Conservation (phyloP, 2,888 invertebrate species). For the Dolichomitus sp. region DNA sequence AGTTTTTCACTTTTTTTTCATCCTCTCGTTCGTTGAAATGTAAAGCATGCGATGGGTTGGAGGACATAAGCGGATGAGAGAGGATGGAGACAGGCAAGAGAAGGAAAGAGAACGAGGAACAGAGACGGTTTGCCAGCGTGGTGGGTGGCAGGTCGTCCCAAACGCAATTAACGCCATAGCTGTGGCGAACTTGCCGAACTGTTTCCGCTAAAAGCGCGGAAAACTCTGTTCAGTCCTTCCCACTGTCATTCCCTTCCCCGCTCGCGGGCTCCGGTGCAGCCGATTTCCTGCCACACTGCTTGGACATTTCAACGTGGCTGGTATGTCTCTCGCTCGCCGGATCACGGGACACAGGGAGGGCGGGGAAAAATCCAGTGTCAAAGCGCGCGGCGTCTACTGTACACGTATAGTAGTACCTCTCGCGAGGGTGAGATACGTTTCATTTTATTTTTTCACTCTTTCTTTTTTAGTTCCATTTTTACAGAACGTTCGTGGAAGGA, state of each 20-base stretch:
- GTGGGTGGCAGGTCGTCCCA: slow-evolving; percentile 56
- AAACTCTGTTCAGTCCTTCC: slow-evolving; percentile 54
- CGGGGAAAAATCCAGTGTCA: slow-evolving; percentile 52
- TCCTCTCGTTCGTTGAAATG: slow-evolving; percentile 39
- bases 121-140: slow-evolving; percentile 46
- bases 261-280: slow-evolving; percentile 26
- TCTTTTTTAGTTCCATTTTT: slow-evolving; percentile 20
- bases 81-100: slow-evolving; percentile 8
- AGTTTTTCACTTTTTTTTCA: slow-evolving; percentile 38
- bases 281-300: slow-evolving; percentile 55
- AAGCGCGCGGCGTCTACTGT: slow-evolving; percentile 28
- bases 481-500: slow-evolving; percentile 21
- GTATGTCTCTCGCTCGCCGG: slow-evolving; percentile 39
- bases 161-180: slow-evolving; percentile 69
- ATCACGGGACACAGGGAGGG: slow-evolving; percentile 39
- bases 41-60: slow-evolving; percentile 46
- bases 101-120: neutral
- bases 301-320: slow-evolving; percentile 45
- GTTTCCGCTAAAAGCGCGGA: slow-evolving; percentile 67
- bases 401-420: slow-evolving; percentile 26
- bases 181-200: slow-evolving; percentile 67
- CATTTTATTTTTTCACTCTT: slow-evolving; percentile 13
- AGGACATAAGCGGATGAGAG: slow-evolving; percentile 45
- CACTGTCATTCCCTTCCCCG: neutral
- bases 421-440: slow-evolving; percentile 47